phyloP scores from a whole-genome alignment of 30 jellyfish, hydroid and myxozoan species.

The Hydractinia echinata region DNA sequence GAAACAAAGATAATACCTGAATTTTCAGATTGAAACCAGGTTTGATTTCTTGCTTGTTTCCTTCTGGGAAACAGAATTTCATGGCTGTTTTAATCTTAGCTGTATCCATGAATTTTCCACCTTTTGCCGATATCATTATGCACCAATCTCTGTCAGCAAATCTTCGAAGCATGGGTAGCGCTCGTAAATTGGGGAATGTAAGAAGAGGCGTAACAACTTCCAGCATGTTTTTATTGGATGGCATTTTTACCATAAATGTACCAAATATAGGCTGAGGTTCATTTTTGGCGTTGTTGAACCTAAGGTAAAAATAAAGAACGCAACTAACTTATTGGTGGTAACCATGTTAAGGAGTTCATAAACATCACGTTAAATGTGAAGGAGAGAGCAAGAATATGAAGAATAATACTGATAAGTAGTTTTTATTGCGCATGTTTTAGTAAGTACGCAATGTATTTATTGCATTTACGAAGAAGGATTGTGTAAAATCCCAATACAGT shows the following conservation, averaged over 20 bases:
- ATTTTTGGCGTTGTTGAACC: not conserved
- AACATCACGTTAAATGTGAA: too few species aligned
- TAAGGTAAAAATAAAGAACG: not conserved
- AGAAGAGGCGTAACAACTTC: constrained; percentile 2
- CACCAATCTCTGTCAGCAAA: constrained; percentile 10
- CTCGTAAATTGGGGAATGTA: constrained; percentile 13
- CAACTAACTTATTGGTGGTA: too few species aligned
- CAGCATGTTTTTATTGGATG: constrained; percentile 2
- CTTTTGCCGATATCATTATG: not conserved
- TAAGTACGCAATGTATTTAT: too few species aligned
- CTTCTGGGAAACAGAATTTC: constrained; percentile 8
- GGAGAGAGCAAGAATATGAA: too few species aligned
- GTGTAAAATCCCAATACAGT: too few species aligned
- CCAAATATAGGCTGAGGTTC: not conserved
- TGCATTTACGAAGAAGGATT: too few species aligned
- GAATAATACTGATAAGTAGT: too few species aligned
- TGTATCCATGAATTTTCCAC: not conserved
- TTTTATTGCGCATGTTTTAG: too few species aligned
- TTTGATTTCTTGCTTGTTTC: not conserved
- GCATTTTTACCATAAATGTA: constrained; percentile 7
- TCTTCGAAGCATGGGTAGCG: constrained; percentile 3
- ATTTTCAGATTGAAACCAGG: constrained; percentile 12
- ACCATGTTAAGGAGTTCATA: too few species aligned
- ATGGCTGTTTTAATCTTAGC: not conserved
- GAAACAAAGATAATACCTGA: constrained; percentile 2